phyloP scores from a whole-genome alignment of 2,113 vertebrate species.

The Dipodomys spectabilis region DNA sequence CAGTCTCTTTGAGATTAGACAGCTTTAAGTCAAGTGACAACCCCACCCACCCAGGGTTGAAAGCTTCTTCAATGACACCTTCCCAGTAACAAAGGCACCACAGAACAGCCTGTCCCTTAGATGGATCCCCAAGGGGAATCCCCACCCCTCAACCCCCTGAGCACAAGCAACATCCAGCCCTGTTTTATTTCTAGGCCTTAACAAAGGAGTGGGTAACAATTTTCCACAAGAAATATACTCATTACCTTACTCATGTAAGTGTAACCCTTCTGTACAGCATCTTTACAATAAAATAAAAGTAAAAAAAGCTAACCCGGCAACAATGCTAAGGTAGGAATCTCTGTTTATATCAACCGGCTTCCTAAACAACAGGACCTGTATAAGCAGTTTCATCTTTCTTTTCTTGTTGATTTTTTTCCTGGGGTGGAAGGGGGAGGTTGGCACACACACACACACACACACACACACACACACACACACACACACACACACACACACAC shows the following conservation, averaged over 20 bases:
- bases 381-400: conserved; percentile 24
- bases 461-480: too few relatives aligned
- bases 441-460: background rate
- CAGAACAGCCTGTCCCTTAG: background rate
- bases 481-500: too few relatives aligned
- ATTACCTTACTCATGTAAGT: too few relatives aligned
- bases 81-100: too few relatives aligned
- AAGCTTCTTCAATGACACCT: background rate
- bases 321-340: conserved; percentile 40
- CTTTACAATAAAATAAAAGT: too few relatives aligned
- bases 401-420: background rate
- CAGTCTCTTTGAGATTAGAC: background rate
- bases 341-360: conserved; percentile 51
- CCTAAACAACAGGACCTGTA: conserved; percentile 73
- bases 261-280: too few relatives aligned
- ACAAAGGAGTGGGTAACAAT: too few relatives aligned
- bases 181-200: conserved; percentile 71
- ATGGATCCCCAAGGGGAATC: background rate
- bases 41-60: background rate
- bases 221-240: too few relatives aligned
- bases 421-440: conserved; percentile 49
- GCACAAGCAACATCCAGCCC: conserved; percentile 71
- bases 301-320: conserved; percentile 72
- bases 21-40: background rate
- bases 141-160: background rate